Evolutionary conservation across 2,113 vertebrate genomes (phyloP).

Genomic region (Eonycteris spelaea): DNA sequence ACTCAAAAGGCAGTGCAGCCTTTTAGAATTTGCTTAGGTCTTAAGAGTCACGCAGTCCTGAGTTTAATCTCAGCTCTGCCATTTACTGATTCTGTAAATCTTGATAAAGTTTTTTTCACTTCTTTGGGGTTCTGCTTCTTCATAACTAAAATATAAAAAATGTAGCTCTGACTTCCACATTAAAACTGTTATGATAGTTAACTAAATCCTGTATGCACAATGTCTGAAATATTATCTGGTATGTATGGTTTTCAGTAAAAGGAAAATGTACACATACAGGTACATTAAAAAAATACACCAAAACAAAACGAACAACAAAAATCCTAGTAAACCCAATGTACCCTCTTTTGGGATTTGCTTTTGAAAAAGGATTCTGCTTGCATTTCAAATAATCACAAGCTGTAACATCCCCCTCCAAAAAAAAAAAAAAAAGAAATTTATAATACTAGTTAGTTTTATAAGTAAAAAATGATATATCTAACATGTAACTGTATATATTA

Average conservation of each 20-base stretch:
- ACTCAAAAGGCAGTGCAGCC: background rate
- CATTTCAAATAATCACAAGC: background rate
- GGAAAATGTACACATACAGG: background rate
- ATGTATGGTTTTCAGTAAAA: background rate
- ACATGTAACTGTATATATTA: no score
- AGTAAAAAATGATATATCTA: background rate
- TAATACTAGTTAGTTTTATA: background rate
- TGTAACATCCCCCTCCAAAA: accelerated
- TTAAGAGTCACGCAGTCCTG: background rate
- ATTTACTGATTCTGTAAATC: background rate
- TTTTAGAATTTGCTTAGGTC: background rate
- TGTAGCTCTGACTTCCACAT: background rate
- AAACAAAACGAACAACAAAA: background rate
- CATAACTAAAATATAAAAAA: background rate
- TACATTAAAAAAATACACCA: background rate
- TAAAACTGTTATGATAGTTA: background rate
- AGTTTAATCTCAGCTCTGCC: background rate
- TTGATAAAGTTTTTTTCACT: background rate
- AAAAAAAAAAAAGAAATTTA: background rate
- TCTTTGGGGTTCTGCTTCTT: background rate
- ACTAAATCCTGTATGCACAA: background rate
- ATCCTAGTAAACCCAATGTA: background rate
- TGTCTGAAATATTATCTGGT: background rate
- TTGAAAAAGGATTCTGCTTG: background rate
- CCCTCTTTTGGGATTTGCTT: background rate